Conservation (phyloP, 2,888 invertebrate genomes). For the Athalia circularis region DNA sequence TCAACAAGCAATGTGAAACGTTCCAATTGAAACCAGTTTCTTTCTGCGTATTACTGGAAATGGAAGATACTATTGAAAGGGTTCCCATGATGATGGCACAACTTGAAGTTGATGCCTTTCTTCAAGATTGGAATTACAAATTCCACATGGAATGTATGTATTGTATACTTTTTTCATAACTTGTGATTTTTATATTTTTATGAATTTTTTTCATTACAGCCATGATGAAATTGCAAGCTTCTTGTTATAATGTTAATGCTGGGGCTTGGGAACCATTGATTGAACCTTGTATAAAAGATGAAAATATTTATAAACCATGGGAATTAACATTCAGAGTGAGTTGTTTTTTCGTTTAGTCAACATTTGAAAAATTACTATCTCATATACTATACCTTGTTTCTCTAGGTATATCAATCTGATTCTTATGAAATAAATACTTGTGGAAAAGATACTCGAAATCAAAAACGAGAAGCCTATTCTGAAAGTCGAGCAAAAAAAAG, state of each 20-base stretch:
- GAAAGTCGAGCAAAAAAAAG: slow-evolving; percentile 66
- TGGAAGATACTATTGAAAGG: slow-evolving; percentile 66
- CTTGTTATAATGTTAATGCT: slow-evolving; percentile 82
- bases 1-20: slow-evolving; percentile 55
- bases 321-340: slow-evolving; percentile 80
- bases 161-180: neutral
- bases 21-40: slow-evolving; percentile 65
- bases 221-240: slow-evolving; percentile 74
- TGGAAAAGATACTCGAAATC: slow-evolving; percentile 62
- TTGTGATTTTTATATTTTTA: neutral
- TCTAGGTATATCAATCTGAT: slow-evolving; percentile 76
- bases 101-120: slow-evolving; percentile 58
- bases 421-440: slow-evolving; percentile 76
- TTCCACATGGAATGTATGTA: slow-evolving; percentile 61
- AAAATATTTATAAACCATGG: slow-evolving; percentile 81
- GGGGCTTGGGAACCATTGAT: slow-evolving; percentile 90
- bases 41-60: slow-evolving; percentile 62
- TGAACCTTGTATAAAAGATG: slow-evolving; percentile 82
- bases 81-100: slow-evolving; percentile 66
- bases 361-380: neutral
- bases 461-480: slow-evolving; percentile 60
- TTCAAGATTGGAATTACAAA: slow-evolving; percentile 63
- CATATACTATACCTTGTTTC: neutral
- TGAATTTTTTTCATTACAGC: slow-evolving; percentile 45
- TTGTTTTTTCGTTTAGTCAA: slow-evolving; percentile 6